Evolutionary conservation across 1,140 invertebrate genomes (phyloP).

Genomic region (Megalonaias nervosa): DNA sequence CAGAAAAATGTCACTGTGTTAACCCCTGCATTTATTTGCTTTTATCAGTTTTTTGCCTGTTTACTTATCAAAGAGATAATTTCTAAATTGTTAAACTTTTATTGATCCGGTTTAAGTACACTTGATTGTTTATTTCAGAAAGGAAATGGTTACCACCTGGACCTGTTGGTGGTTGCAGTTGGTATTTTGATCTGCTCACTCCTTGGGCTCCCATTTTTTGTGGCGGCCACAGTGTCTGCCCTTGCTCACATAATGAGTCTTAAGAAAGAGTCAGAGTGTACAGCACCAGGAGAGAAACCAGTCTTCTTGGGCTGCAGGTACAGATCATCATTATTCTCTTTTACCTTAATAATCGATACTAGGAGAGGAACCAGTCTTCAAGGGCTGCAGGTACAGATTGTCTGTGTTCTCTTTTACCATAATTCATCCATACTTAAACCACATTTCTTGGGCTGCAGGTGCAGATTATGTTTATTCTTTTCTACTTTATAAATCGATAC

Average conservation of each 20-base stretch:
- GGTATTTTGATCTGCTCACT: constrained; percentile 93
- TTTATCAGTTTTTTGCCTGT: too few species aligned
- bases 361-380: constrained; percentile 98
- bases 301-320: constrained; percentile 92
- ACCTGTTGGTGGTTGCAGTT: constrained; percentile 92
- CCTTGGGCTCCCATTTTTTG: constrained; percentile 96
- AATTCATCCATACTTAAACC: too few species aligned
- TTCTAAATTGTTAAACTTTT: too few species aligned
- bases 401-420: too few species aligned
- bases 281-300: constrained; percentile 98
- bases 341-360: constrained; percentile 72
- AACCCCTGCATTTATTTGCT: too few species aligned
- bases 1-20: too few species aligned
- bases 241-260: constrained; percentile 99
- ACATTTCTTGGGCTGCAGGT: too few species aligned
- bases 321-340: not conserved
- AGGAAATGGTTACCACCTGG: constrained; percentile 98
- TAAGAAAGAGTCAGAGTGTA: constrained; percentile 96
- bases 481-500: too few species aligned
- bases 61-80: too few species aligned
- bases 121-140: constrained; percentile 79
- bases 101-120: too few species aligned
- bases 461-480: too few species aligned
- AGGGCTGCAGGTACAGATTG: constrained; percentile 81
- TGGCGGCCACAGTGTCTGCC: constrained; percentile 96